phyloP scores from a whole-genome alignment of 2,888 invertebrate genomes.

The Cancer borealis region DNA sequence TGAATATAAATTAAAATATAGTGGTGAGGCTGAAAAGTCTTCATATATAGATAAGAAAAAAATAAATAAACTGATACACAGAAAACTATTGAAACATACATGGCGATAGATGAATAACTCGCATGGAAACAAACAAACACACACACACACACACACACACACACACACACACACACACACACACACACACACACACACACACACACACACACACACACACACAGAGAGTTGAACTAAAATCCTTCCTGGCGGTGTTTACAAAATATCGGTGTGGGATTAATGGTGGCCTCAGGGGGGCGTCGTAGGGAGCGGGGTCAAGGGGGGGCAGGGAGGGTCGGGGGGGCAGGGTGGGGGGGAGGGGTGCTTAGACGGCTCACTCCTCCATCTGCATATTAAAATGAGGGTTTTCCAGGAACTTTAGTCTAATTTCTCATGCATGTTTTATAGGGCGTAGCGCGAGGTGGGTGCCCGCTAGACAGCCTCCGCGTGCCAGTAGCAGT shows the following conservation, averaged over 20 bases:
- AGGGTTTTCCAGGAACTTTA: conserved; percentile 41
- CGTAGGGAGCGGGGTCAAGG: not conserved
- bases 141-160: not conserved
- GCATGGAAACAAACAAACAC: not conserved
- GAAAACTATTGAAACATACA: not conserved
- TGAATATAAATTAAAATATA: not conserved
- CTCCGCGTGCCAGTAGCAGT: not conserved
- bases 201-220: not conserved
- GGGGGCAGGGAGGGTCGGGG: not conserved
- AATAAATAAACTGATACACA: not conserved
- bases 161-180: not conserved
- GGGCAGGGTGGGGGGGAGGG: not conserved
- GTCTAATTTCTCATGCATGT: conserved; percentile 41
- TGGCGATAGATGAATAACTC: not conserved
- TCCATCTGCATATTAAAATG: conserved; percentile 45
- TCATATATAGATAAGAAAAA: not conserved
- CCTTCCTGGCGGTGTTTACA: conserved; percentile 12
- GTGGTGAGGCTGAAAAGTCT: no score
- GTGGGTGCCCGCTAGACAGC: not conserved
- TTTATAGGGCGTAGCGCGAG: conserved; percentile 17
- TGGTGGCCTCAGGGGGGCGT: not conserved
- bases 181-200: conserved; percentile 8
- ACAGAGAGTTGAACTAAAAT: not conserved
- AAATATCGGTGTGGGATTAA: conserved; percentile 29
- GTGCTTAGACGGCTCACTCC: conserved; percentile 24